Base-by-base conservation (phyloP, 2,797 vertebrate genomes). In the Otus scops region DNA sequence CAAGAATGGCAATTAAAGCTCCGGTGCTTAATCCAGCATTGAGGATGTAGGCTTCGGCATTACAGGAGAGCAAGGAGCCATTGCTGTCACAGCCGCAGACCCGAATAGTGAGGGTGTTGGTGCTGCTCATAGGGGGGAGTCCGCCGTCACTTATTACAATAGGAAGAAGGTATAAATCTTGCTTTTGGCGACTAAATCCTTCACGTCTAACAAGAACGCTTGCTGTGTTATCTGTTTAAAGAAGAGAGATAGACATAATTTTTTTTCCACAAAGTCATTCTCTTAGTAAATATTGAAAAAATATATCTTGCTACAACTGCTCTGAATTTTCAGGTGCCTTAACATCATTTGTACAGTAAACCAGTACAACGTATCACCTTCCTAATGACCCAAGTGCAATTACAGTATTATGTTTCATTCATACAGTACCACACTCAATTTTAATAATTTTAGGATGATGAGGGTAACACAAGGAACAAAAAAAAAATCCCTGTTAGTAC, bases 121-220 rank as follows among this genome's bases (percentile, higher is more conserved):
- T 99, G 98, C 99, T 99, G 97, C 98, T 99, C 98, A 99, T 93
- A 0, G 98, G 93, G 0, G 99, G 99, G 17, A 97, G 89, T 1
- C 99, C 99, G 1, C 99, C 99, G 27, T 99, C 99, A 0, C 98
- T 99, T 95, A 99, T 99, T 93, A 99, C 98, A 2, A 99, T 98
- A 53, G 99, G 99, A 17, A 99, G 98, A 28, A 98, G 98, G 96
- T 99, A 99, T 8, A 99, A 65, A 6, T 99, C 99, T 97, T 99
- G 99, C 67, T 98, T 98, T 84, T 99, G 98, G 4, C 99, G 98
- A 45, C 99, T 99, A 97, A 99, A 99, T 2, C 98, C 98, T 51
- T 99, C 98, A 3, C 99, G 99, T 24, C 99, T 97, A n/a, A 99
- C 98, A 2, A 98, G 98, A 84, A 99, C 97, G 0, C 98, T 98